A percentile compares a stretch with the other conserved stretches of the same genome.
These are phyloP conservation scores for Atta colombica DNA, from an alignment of 1,140 invertebrate genomes.

Conservation along the genomic window DNA sequence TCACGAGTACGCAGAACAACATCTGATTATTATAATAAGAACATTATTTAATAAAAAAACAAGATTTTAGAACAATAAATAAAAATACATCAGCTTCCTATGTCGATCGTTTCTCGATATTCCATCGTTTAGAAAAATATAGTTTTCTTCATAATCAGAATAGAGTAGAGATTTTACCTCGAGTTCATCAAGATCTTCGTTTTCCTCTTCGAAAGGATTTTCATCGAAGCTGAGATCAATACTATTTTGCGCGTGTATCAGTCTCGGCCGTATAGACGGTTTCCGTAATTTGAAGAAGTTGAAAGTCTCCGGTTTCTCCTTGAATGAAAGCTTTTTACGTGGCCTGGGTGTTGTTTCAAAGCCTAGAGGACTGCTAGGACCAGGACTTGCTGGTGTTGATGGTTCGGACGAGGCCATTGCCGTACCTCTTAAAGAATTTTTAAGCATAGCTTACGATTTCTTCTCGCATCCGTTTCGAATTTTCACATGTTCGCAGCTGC, in stretches of 20 bases:
- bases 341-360: constrained; percentile 88
- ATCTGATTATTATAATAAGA: neutral
- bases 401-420: constrained; percentile 73
- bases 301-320: constrained; percentile 92
- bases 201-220: constrained; percentile 82
- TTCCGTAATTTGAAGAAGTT: constrained; percentile 84
- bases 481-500: constrained; percentile 19
- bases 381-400: constrained; percentile 77
- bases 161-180: constrained; percentile 79
- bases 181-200: constrained; percentile 83
- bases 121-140: neutral
- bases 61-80: neutral
- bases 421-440: constrained; percentile 67
- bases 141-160: neutral
- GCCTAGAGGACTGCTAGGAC: constrained; percentile 77
- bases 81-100: constrained; percentile 34
- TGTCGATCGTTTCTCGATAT: constrained; percentile 1
- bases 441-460: constrained; percentile 69
- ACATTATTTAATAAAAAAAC: neutral
- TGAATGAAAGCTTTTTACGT: constrained; percentile 94
- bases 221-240: constrained; percentile 74
- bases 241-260: constrained; percentile 44
- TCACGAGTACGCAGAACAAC: neutral
- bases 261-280: constrained; percentile 63
- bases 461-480: constrained; percentile 26